Conservation (phyloP, 2,113 vertebrate species). For the Chascanopsetta lugubris region DNA sequence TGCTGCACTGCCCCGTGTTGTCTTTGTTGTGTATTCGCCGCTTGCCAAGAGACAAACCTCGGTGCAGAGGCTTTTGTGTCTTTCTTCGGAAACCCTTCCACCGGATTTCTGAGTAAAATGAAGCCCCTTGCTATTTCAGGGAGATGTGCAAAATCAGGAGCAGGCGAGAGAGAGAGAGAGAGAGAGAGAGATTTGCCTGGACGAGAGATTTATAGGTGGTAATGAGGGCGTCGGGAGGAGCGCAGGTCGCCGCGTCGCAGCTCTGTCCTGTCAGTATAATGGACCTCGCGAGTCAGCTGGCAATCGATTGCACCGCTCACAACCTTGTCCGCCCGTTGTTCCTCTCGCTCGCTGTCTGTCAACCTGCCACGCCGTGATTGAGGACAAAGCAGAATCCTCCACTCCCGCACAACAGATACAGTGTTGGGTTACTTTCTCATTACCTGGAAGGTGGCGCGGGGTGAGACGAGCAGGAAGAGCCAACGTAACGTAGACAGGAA, state of each 20-base stretch:
- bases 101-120: slow-evolving; percentile 55
- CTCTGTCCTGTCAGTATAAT: slow-evolving; percentile 72
- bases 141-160: too few relatives aligned
- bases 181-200: slow-evolving; percentile 61
- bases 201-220: slow-evolving; percentile 71
- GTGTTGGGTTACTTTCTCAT: slow-evolving; percentile 69
- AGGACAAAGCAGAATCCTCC: slow-evolving; percentile 59
- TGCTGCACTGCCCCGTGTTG: slow-evolving; percentile 5
- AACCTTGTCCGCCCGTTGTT: slow-evolving; percentile 68
- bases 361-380: slow-evolving; percentile 67
- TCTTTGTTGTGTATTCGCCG: slow-evolving; percentile 35
- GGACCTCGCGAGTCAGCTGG: slow-evolving; percentile 68
- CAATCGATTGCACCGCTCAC: slow-evolving; percentile 68
- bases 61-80: slow-evolving; percentile 28
- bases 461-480: slow-evolving; percentile 38
- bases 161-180: slow-evolving; percentile 18
- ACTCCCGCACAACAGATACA: slow-evolving; percentile 57
- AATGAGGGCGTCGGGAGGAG: slow-evolving; percentile 67
- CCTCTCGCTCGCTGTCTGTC: slow-evolving; percentile 69
- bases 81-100: slow-evolving; percentile 44
- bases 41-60: slow-evolving; percentile 11
- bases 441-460: slow-evolving; percentile 62
- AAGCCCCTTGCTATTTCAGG: slow-evolving; percentile 22
- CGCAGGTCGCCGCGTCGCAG: slow-evolving; percentile 63
- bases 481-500: slow-evolving; percentile 16